phyloP scores from a whole-genome alignment of 2,113 vertebrate species.

The Nanorana parkeri region DNA sequence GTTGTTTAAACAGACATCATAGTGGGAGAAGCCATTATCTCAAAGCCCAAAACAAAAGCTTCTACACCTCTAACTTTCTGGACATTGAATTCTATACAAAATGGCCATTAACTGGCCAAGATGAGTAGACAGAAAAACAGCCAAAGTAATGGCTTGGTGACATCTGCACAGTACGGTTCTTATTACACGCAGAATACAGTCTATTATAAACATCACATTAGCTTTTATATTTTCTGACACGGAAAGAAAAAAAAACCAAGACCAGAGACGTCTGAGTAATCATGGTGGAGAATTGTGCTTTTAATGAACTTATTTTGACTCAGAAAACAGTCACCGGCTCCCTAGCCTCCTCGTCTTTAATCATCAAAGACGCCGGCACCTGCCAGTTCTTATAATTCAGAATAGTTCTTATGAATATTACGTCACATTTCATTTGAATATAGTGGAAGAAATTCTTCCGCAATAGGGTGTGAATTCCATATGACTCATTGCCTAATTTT shows the following conservation, averaged over 20 bases:
- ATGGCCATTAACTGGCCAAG: no score
- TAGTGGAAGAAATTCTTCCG: not conserved
- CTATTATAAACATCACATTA: not conserved
- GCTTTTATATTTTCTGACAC: constrained; percentile 11
- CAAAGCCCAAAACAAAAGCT: no score
- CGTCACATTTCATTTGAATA: not conserved
- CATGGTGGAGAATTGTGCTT: constrained; percentile 5
- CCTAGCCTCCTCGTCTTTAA: not conserved
- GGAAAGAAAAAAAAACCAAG: not conserved
- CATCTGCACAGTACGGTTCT: not conserved
- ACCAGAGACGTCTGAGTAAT: not conserved
- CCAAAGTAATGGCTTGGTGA: not conserved
- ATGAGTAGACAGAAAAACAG: not conserved
- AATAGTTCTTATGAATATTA: not conserved
- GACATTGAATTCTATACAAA: no score
- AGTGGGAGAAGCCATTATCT: no score
- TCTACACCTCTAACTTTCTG: no score
- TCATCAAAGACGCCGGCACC: not conserved
- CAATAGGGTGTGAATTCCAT: not conserved
- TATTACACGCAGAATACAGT: constrained; percentile 22
- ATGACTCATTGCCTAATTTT: not conserved
- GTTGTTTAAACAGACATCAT: no score
- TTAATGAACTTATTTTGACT: constrained; percentile 11
- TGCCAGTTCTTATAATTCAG: not conserved
- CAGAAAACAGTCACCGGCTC: not conserved